Evolutionary conservation across 2,888 invertebrate species (phyloP).

Genomic region (Drosophila eohydei): DNA sequence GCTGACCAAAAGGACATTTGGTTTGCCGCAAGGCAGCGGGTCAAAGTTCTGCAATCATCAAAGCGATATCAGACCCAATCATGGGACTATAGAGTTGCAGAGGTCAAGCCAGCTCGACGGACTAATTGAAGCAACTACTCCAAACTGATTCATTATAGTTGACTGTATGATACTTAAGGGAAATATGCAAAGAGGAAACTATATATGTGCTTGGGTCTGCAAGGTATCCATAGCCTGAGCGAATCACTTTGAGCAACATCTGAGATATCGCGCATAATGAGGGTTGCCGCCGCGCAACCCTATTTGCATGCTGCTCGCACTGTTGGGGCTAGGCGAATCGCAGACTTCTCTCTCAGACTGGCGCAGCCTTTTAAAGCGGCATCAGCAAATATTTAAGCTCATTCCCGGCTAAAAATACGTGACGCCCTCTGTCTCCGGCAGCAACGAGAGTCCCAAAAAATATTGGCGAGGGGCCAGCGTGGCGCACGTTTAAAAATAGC

Average conservation of each 20-base stretch:
- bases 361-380: slow-evolving; percentile 40
- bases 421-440: slow-evolving; percentile 2
- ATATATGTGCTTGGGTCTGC: no score
- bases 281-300: slow-evolving; percentile 26
- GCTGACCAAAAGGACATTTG: neutral
- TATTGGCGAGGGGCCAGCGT: slow-evolving; percentile 7
- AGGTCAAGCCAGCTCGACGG: no score
- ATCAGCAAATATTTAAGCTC: slow-evolving; percentile 43
- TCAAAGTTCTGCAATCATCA: neutral
- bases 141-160: no score
- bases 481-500: slow-evolving; percentile 66
- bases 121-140: no score
- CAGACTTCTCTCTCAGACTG: neutral
- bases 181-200: no score
- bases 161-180: no score
- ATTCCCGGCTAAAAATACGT: slow-evolving; percentile 45
- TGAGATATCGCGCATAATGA: slow-evolving; percentile 18
- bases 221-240: no score
- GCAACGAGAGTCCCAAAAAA: neutral
- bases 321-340: neutral
- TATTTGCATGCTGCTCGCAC: neutral
- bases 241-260: no score
- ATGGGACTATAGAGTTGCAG: no score
- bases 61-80: neutral
- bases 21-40: neutral